Conservation (phyloP, 2,113 vertebrate species). For the Cyanistes caeruleus region DNA sequence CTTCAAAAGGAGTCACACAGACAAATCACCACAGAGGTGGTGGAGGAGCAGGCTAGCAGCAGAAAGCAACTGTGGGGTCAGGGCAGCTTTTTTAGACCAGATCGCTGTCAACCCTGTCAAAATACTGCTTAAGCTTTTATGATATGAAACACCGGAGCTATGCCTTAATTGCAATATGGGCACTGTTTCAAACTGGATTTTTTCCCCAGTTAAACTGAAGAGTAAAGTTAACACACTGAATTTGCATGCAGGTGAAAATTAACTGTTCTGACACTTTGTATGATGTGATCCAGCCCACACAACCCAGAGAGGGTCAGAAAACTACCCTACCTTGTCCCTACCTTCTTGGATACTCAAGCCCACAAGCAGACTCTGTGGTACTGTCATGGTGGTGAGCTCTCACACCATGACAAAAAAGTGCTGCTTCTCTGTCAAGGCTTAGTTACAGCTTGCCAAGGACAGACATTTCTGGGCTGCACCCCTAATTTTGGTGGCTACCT, state of each 20-base stretch:
- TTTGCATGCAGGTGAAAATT: neutral
- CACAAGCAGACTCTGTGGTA: neutral
- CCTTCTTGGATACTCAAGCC: neutral
- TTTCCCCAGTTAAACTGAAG: neutral
- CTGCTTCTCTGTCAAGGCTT: neutral
- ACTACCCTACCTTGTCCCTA: neutral
- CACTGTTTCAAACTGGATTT: neutral
- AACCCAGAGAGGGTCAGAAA: neutral
- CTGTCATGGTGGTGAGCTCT: neutral
- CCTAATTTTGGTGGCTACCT: neutral
- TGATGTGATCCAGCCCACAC: neutral
- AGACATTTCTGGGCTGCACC: neutral
- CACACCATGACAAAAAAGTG: neutral
- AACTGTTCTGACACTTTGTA: neutral
- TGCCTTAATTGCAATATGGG: neutral
- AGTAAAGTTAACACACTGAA: neutral
- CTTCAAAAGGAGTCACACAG: neutral
- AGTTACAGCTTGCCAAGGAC: neutral
- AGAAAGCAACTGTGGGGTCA: neutral
- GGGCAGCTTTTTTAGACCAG: neutral
- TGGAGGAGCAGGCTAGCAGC: neutral
- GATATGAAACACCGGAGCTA: neutral
- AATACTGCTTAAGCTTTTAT: neutral
- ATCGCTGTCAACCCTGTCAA: neutral
- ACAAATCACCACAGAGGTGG: neutral